Base-by-base conservation (phyloP, 1,140 invertebrate species). In the Harpegnathos saltator region DNA sequence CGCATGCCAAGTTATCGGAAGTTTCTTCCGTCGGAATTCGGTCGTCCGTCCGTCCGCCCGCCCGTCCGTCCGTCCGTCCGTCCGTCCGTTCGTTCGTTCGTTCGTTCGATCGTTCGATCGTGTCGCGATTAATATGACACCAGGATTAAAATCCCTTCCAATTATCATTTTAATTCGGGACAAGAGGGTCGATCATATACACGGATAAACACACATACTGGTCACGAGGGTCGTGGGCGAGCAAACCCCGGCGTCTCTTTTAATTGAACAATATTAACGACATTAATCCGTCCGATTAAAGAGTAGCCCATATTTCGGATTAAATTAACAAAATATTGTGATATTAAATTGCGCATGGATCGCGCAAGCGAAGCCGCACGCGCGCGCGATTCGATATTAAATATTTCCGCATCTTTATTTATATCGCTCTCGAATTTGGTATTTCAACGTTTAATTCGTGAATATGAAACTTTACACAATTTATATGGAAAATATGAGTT, bases 391-490 rank as follows among this genome's bases (percentile, higher is more conserved):
- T 80, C 22, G 14, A 78, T 68, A 78, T 78, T 78, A 68, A 78
- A 80, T 80, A 80, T 48, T 80, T 80, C 33, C 52, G 69, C 22
- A 58, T 78, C 62, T 78, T 58, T 80, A 80, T 80, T 80, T 80
- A 80, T 71, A 71, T 71, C 65, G 59, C 29, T 33, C 14, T 17
- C 33, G 22, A 78, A 68, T 78, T 22, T 29, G 52, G 33, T 71
- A 80, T 80, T 80, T 80, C 58, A 69, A 80, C 38, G 17, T 80
- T 80, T 80, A 58, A 80, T 80, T 80, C 29, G 38, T 9, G 19
- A 22, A 66, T 77, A 58, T 80, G 17, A 71, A 59, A 44, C 9
- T 7, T 80, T 71, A 58, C 24, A 26, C 24, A 17, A 69, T 29
- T 58, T 69, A 68, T 19, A 14, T n/a, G 33, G 17, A 59, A 71